These are phyloP conservation scores for Macrosiphum euphorbiae DNA, from an alignment of 2,888 invertebrate genomes.

Conservation along the genomic window DNA sequence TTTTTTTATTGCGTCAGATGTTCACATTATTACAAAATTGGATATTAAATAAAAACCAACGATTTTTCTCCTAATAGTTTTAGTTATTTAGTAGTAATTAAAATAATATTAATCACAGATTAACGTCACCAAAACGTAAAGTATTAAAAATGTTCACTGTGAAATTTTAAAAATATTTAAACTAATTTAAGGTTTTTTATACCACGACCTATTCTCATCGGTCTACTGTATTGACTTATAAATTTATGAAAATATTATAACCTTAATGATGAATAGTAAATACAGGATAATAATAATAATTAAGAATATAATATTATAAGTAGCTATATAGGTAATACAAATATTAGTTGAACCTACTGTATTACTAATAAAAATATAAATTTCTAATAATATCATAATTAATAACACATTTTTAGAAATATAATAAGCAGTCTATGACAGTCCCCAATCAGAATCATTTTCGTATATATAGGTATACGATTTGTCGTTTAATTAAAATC, in stretches of 20 bases:
- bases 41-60: background rate
- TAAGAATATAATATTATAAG: background rate
- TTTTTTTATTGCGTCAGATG: background rate
- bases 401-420: background rate
- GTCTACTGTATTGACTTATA: background rate
- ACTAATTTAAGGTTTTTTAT: background rate
- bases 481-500: background rate
- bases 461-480: background rate
- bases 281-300: background rate
- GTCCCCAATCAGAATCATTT: background rate
- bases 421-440: background rate
- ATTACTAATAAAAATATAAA: background rate
- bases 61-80: background rate
- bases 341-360: background rate
- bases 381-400: background rate
- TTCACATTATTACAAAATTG: background rate
- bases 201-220: background rate
- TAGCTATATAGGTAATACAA: no score
- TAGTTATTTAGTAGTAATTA: background rate
- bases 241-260: background rate
- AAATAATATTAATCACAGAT: background rate
- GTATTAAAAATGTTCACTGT: no score
- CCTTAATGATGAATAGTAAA: background rate
- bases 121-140: background rate
- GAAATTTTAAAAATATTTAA: background rate